Percentiles rank a stretch among this genome's conserved stretches.
Conservation (phyloP, 30 jellyfish, hydroid and myxozoan genomes). For the Aurelia coerulea region DNA sequence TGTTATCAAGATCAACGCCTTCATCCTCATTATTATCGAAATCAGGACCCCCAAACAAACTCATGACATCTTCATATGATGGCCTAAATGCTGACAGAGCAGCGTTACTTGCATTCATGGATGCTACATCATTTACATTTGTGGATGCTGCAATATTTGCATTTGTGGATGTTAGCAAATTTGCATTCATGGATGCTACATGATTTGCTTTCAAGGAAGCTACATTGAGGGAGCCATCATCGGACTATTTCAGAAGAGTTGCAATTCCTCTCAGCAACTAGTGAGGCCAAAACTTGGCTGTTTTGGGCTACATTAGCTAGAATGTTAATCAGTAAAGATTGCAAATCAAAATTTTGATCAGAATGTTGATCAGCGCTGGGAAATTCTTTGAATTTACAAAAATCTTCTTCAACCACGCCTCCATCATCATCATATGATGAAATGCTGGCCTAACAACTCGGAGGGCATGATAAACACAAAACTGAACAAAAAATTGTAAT, state of each 20-base stretch:
- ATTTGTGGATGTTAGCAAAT: conserved; percentile 5
- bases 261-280: conserved; percentile 31
- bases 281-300: conserved; percentile 37
- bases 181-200: no score
- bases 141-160: neutral
- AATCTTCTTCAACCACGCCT: conserved; percentile 24
- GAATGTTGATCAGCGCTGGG: neutral
- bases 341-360: conserved; percentile 12
- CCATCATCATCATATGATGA: conserved; percentile 13
- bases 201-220: no score
- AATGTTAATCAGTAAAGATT: conserved; percentile 14
- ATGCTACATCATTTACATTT: no score
- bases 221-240: neutral
- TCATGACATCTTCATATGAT: neutral
- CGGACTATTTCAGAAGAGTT: conserved; percentile 17
- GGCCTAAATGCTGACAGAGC: conserved; percentile 31
- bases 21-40: conserved; percentile 11
- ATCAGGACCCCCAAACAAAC: conserved; percentile 25
- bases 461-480: neutral
- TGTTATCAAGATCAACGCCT: conserved; percentile 20
- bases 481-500: neutral
- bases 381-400: conserved; percentile 28
- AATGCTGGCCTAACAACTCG: conserved; percentile 3
- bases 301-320: conserved; percentile 36
- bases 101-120: conserved; percentile 25